Conservation (phyloP, 2,113 vertebrate species). For the Hydrochoerus hydrochaeris region DNA sequence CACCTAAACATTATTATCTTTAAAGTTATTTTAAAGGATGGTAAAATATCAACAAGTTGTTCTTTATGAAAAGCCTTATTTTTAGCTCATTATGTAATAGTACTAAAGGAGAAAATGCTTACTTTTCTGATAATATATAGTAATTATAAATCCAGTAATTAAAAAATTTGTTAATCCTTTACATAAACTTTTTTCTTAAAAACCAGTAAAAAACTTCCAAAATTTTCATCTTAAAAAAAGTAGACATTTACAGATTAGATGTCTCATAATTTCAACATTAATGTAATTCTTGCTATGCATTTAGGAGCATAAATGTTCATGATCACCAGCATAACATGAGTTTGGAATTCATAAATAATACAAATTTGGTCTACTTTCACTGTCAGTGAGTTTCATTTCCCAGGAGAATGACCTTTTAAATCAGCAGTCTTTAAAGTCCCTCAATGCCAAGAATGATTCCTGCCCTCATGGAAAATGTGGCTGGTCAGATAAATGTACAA, state of each 20-base stretch:
- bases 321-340: background rate
- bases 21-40: slow-evolving; percentile 75
- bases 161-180: slow-evolving; percentile 52
- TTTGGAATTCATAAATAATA: background rate
- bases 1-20: slow-evolving; percentile 36
- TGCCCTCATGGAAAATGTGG: background rate
- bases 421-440: background rate
- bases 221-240: slow-evolving; percentile 47
- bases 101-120: slow-evolving; percentile 18
- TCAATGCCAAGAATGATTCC: background rate
- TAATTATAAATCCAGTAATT: slow-evolving; percentile 16
- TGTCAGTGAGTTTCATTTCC: background rate
- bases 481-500: background rate
- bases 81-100: background rate
- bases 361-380: background rate
- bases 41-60: slow-evolving; percentile 65
- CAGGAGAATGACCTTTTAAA: background rate
- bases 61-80: slow-evolving; percentile 55
- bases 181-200: background rate
- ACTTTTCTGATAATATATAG: background rate
- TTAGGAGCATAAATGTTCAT: background rate
- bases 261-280: slow-evolving; percentile 14
- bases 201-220: slow-evolving; percentile 62
- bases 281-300: background rate
- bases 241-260: background rate